Evolutionary conservation across 2,888 invertebrate genomes (phyloP), one percentile per base, ranked within the genome.

Genomic region (Tetramorium bicarinatum): DNA sequence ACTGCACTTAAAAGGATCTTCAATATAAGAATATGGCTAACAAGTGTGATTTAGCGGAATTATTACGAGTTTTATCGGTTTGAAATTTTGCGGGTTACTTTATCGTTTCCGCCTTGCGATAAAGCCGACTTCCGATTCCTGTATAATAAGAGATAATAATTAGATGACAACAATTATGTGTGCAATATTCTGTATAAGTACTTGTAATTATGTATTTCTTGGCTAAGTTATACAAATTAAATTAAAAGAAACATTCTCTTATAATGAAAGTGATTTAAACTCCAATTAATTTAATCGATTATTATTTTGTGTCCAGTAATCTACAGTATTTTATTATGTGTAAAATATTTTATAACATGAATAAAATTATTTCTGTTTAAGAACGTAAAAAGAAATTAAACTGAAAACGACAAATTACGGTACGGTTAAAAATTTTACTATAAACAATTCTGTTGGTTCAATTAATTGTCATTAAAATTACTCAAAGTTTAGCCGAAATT

Each of bases 121-220:
- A 29, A 44, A 29, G 25, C 3, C 2, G 13, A 64, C 41, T n/a
- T 62, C n/a, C n/a, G 38, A 62, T n/a, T 62, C n/a, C 6, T 64
- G n/a, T 41, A 13, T n/a, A n/a, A 8, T 41, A 29, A 61, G 25
- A 74, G 25, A 72, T 38, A 64, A 64, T 52, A 49, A 76, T 69
- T 25, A 25, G 7, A 18, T 25, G 2, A 69, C 38, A 21, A 8
- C 9, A 34, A 3, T 64, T 44, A 64, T 6, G 41, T 67, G 38
- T 6, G 21, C 52, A 38, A 54, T 3, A 34, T 8, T n/a, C 21
- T 41, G 7, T 56, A 7, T n/a, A 25, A 47, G 15, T 47, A 34
- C n/a, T 18, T 44, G 7, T 72, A 72, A 56, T 56, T 38, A 41
- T 49, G 49, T 29, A 25, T 66, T 38, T 21, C 7, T 66, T 66